Evolutionary conservation across 2,113 vertebrate species (phyloP), one percentile per base, ranked within the genome.

Genomic region (Pituophis catenifer): DNA sequence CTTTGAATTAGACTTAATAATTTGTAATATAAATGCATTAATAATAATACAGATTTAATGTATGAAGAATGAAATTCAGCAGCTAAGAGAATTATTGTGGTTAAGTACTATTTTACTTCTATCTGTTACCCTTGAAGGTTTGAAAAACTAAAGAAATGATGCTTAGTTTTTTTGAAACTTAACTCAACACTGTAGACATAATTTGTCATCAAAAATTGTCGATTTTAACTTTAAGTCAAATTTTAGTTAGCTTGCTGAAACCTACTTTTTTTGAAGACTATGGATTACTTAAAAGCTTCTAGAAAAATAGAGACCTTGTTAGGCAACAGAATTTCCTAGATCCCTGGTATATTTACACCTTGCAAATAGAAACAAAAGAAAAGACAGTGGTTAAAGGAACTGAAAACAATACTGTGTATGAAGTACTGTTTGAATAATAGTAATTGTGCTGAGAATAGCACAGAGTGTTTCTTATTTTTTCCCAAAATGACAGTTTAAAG

Each of bases 341-440:
- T 6, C 10, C 52, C 85, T 95, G 90, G 90, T 75, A 90, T 26
- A 86, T 50, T 87, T 29, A 5, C 9, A 19, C 70, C 91, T 86
- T 94, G 86, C 90, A 89, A 86, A 81, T 44, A 44, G 86, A 91
- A 81, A 59, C 33, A 86, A 93, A 57, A n/a, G 75, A 92, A 94
- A 93, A 50, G 10, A 1, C 89, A 86, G 93, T 91, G 7, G 5
- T 86, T 11, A 53, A 12, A 23, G 19, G 33, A 8, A 21, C 3
- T 91, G 87, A 86, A 94, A 86, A 75, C 12, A 94, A 92, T 94
- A 94, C 17, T 90, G 59, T 50, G 55, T 33, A 11, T 29, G 75
- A 90, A 93, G 86, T 92, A 0, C 0, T 95, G 90, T 90, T 92
- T 92, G 93, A 65, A 38, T 1, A 90, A 65, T 93, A 96, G 89